Percentiles rank a stretch among this genome's conserved stretches.
phyloP scores from a whole-genome alignment of 2,113 vertebrate species.

The Herpetotheres cachinnans region DNA sequence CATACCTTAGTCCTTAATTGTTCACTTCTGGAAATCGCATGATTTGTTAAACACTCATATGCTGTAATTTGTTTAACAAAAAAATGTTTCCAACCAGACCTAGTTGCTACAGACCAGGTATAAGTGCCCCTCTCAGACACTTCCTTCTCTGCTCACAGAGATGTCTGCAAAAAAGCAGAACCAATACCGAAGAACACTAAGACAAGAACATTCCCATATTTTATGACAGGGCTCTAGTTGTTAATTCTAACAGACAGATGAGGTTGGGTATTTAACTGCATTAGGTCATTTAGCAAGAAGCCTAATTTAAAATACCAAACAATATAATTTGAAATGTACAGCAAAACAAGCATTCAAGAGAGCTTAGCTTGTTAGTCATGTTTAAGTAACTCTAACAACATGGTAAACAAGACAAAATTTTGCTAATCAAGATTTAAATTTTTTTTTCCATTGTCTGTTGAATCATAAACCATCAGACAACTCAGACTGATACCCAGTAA shows the following conservation, averaged over 20 bases:
- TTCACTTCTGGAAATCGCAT: neutral
- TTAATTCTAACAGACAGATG: neutral
- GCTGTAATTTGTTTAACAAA: neutral
- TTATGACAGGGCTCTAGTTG: neutral
- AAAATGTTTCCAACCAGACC: neutral
- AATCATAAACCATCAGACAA: neutral
- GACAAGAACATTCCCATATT: neutral
- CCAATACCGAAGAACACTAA: neutral
- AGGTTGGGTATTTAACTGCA: neutral
- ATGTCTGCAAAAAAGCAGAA: neutral
- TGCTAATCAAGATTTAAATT: neutral
- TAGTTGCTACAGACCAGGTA: neutral
- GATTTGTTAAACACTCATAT: neutral
- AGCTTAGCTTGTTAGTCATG: neutral
- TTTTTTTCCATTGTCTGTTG: neutral
- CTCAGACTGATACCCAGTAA: neutral
- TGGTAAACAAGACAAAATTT: neutral
- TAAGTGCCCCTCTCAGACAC: neutral
- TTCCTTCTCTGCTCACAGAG: neutral
- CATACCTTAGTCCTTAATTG: neutral
- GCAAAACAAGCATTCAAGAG: neutral
- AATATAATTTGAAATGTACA: neutral
- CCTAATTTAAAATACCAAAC: neutral
- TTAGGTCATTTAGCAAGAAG: neutral
- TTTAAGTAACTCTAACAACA: neutral